Base-by-base conservation (phyloP, 2,797 vertebrate genomes). In the Typhlichthys subterraneus region DNA sequence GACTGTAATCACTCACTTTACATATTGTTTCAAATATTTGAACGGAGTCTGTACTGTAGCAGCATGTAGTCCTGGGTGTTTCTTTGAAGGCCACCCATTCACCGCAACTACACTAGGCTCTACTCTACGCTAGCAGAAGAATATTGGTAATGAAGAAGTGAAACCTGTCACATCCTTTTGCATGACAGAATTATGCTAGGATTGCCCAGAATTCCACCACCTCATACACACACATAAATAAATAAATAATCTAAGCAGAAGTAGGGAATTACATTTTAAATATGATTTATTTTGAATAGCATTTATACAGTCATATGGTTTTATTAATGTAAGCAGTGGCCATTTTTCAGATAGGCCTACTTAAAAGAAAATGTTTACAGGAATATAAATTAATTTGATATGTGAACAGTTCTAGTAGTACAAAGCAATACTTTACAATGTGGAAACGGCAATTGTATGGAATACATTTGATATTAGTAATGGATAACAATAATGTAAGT, bases 231-330 rank as follows among this genome's bases (percentile, higher is more conserved):
- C 42, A 12, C 56, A 19, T 14, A 45, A 13, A 57, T 15, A 45
- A 10, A 33, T 45, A 49, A 14, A 11, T n/a, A 58, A 11, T 46
- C 12, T 38, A 59, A 59, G 67, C 38, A 12, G 19, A 7, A 55
- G 29, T 53, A 23, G 47, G 4, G 46, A 31, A 31, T 5, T 46
- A 76, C 60, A 9, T 42, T 42, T 42, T 8, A 42, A 42, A 42
- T 42, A 42, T 7, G 38, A 42, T 9, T 42, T 8, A 42, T 42
- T 55, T 63, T 52, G 57, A 75, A 77, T 75, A 52, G 57, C 23
- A 15, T 61, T 56, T 31, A 6, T 29, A 5, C 1, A 2, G 58
- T 70, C 51, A 69, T 47, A 79, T n/a, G n/a, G 61, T 62, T 78
- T 69, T 75, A 48, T 61, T 17, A 59, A 62, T 14, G 48, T 65